phyloP scores from a whole-genome alignment of 2,797 vertebrate species.

The Chiroxiphia lanceolata region DNA sequence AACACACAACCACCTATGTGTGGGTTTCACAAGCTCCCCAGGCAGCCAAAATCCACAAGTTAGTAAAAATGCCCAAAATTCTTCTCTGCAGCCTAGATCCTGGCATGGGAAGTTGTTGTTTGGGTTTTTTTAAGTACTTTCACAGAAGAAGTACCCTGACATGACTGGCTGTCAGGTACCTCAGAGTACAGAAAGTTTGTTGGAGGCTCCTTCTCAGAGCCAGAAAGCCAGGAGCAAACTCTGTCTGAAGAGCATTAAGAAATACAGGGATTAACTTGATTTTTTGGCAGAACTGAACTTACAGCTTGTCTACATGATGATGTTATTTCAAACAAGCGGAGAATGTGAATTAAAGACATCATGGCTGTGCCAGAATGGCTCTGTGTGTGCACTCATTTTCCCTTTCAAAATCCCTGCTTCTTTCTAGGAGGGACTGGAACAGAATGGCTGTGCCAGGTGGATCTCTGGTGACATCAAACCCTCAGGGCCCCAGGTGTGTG shows the following conservation, averaged over 20 bases:
- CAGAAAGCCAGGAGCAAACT: not conserved
- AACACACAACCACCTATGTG: not conserved
- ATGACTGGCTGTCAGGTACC: not conserved
- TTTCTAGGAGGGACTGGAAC: not conserved
- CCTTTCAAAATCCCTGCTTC: not conserved
- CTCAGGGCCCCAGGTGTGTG: not conserved
- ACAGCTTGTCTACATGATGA: not conserved
- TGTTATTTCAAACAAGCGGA: not conserved
- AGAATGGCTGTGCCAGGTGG: fast-evolving
- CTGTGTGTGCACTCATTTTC: not conserved
- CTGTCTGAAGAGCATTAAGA: not conserved
- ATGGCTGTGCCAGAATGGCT: not conserved
- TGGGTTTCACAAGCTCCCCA: not conserved
- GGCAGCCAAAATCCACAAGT: not conserved
- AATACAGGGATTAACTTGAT: not conserved
- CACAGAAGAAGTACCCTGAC: not conserved
- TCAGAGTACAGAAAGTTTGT: not conserved
- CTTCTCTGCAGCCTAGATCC: not conserved
- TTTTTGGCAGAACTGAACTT: constrained; percentile 34
- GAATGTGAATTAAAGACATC: not conserved
- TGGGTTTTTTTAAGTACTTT: not conserved
- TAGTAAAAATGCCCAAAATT: not conserved
- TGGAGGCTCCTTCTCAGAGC: not conserved
- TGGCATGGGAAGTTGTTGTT: not conserved
- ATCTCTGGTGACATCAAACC: not conserved